A percentile compares a stretch with the other conserved stretches of the same genome.
Conservation (phyloP, 2,888 invertebrate species). For the Rhingia campestris region DNA sequence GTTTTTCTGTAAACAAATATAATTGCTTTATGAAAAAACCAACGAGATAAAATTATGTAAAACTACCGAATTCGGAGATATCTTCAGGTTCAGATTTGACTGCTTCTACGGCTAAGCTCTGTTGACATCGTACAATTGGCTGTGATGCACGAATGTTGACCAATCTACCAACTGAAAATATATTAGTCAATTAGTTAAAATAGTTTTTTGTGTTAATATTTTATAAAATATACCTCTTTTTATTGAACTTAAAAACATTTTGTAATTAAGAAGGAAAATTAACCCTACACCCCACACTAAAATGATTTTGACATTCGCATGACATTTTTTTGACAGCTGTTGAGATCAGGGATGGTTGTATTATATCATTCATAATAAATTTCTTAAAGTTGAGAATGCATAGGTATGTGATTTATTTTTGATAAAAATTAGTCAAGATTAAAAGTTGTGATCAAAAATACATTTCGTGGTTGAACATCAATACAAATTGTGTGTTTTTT, state of each 20-base stretch:
- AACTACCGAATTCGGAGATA: slow-evolving; percentile 75
- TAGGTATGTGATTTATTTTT: slow-evolving; percentile 21
- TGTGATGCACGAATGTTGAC: slow-evolving; percentile 8
- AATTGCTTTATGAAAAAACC: neutral
- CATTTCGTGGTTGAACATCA: too few relatives aligned
- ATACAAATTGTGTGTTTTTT: too few relatives aligned
- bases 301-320: slow-evolving; percentile 14
- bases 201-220: neutral
- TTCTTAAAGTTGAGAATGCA: too few relatives aligned
- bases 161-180: slow-evolving; percentile 29
- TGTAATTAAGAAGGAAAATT: slow-evolving; percentile 10
- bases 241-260: slow-evolving; percentile 75
- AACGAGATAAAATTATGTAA: slow-evolving; percentile 30
- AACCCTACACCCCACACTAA: slow-evolving; percentile 37
- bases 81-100: slow-evolving; percentile 76
- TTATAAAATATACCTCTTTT: slow-evolving; percentile 76
- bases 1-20: slow-evolving; percentile 76
- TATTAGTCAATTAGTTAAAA: neutral
- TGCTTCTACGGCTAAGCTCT: slow-evolving; percentile 64
- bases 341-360: too few relatives aligned
- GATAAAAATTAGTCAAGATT: too few relatives aligned
- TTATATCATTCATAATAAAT: too few relatives aligned
- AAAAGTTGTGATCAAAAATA: too few relatives aligned
- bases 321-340: slow-evolving; percentile 20
- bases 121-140: slow-evolving; percentile 60